These are phyloP conservation scores for Grallaria varia DNA, from an alignment of 2,113 vertebrate genomes.

Conservation along the genomic window DNA sequence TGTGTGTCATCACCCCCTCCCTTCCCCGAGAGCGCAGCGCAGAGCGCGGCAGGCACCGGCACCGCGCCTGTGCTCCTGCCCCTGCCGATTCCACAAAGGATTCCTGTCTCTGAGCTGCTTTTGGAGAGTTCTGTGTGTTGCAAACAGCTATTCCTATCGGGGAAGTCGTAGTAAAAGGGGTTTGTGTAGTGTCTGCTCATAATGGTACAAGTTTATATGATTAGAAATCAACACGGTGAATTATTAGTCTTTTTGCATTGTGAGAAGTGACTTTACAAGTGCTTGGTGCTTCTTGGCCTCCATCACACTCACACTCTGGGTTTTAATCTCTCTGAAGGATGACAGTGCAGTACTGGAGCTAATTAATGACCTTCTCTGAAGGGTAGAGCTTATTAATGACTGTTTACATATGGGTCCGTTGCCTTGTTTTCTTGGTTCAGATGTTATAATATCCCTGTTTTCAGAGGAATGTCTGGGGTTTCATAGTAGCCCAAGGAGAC, in stretches of 20 bases:
- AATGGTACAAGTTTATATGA: neutral
- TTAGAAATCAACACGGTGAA: neutral
- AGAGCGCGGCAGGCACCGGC: neutral
- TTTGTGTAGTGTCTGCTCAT: neutral
- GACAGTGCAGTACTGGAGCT: neutral
- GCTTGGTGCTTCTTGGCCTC: neutral
- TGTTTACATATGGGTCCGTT: conserved; percentile 25
- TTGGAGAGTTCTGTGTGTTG: neutral
- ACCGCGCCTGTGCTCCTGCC: too few species aligned
- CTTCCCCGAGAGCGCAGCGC: neutral
- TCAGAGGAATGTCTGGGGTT: neutral
- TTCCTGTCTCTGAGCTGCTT: neutral
- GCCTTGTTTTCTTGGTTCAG: neutral
- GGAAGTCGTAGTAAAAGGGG: neutral
- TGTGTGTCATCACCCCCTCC: neutral
- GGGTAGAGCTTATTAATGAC: neutral
- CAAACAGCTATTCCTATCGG: neutral
- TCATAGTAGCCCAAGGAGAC: conserved; percentile 4
- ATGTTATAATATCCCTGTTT: conserved; percentile 1
- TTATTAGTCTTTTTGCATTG: neutral
- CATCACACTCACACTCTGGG: neutral
- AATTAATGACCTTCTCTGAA: conserved; percentile 43
- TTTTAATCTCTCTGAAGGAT: conserved; percentile 6
- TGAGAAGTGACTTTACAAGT: neutral
- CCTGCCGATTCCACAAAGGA: neutral